Percentiles rank a stretch among this genome's conserved stretches.
Conservation (phyloP, 1,140 invertebrate species). For the Oryctes rhinoceros region DNA sequence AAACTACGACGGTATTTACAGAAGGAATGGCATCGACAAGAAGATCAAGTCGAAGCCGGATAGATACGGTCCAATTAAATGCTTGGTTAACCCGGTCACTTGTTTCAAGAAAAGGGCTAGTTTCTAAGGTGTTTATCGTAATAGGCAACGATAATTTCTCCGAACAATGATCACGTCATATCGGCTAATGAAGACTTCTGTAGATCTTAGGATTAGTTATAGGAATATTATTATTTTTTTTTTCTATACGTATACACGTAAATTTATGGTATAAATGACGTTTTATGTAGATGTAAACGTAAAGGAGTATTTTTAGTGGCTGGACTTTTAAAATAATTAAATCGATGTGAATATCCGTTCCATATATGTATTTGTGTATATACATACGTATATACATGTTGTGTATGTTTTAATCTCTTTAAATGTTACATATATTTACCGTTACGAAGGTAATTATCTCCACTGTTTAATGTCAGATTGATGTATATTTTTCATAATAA, state of each 20-base stretch:
- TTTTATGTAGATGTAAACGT: background rate
- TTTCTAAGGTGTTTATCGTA: background rate
- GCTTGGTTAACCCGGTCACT: background rate
- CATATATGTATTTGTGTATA: background rate
- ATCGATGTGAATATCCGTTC: background rate
- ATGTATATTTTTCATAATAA: conserved; percentile 20
- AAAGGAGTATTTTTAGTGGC: background rate
- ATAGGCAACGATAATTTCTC: background rate
- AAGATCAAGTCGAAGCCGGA: background rate
- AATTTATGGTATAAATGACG: too few relatives aligned
- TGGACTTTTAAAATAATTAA: background rate
- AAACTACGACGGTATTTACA: background rate
- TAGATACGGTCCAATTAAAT: background rate
- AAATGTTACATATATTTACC: background rate
- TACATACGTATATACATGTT: background rate
- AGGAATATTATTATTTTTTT: background rate
- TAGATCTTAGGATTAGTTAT: background rate
- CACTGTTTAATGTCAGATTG: background rate
- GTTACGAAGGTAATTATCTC: background rate
- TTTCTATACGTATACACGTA: too few relatives aligned
- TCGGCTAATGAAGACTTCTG: background rate
- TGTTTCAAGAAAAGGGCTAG: background rate
- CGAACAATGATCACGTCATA: background rate
- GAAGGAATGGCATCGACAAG: conserved; percentile 1
- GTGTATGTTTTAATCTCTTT: background rate